phyloP scores from a whole-genome alignment of 2,113 vertebrate species.

The Gobius niger region DNA sequence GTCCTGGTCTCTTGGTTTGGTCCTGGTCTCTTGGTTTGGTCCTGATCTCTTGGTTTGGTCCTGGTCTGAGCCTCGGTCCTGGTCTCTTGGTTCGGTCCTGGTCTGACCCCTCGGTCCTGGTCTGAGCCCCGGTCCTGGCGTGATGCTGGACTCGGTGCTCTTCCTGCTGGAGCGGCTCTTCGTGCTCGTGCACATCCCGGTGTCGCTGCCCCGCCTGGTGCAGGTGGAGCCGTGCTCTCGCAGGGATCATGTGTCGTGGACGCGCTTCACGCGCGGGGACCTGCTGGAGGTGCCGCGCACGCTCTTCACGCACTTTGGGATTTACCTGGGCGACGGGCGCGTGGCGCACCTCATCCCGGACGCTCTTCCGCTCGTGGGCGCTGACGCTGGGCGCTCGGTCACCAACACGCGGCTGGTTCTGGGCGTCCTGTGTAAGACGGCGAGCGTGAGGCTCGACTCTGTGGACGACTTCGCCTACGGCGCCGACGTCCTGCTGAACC shows the following conservation, averaged over 20 bases:
- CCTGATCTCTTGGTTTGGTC: neutral
- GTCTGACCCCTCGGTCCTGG: neutral
- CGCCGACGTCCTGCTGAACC: constrained; percentile 83
- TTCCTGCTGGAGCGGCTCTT: constrained; percentile 58
- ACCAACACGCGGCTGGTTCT: constrained; percentile 90
- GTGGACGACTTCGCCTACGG: constrained; percentile 96
- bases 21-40: neutral
- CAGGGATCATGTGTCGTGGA: constrained; percentile 17
- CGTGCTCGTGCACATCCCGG: constrained; percentile 78
- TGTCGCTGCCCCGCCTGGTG: constrained; percentile 48
- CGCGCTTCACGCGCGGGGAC: constrained; percentile 83
- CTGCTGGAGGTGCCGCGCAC: constrained; percentile 92
- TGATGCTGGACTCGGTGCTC: constrained; percentile 1
- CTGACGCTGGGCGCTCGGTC: constrained; percentile 80
- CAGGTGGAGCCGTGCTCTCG: constrained; percentile 12
- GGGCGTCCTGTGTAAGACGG: constrained; percentile 85
- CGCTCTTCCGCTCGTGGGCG: constrained; percentile 83
- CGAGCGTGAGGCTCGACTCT: constrained; percentile 88
- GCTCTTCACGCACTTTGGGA: constrained; percentile 93
- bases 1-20: too few species aligned
- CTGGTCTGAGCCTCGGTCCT: neutral
- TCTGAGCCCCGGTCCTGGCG: neutral
- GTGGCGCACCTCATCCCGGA: constrained; percentile 97
- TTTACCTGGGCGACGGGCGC: constrained; percentile 89
- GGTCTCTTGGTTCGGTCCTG: neutral